A percentile compares a stretch with the other conserved stretches of the same genome.
Evolutionary conservation across 2,797 vertebrate genomes (phyloP).

Genomic region (Gila robusta): DNA sequence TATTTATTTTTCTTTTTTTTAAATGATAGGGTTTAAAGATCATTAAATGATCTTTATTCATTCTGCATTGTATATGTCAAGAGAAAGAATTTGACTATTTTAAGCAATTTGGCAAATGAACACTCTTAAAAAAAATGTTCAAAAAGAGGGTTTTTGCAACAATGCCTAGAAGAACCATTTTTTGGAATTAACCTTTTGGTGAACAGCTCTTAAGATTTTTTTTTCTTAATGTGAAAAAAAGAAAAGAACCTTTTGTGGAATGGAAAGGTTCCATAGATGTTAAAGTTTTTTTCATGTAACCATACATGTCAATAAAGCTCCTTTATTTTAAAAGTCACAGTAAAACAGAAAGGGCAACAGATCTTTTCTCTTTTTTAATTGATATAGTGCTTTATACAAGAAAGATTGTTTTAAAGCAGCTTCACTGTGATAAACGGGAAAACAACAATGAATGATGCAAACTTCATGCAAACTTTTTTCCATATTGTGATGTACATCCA

Average conservation of each 20-base stretch:
- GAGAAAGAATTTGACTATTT: neutral
- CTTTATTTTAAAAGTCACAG: neutral
- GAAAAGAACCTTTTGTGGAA: neutral
- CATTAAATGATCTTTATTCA: neutral
- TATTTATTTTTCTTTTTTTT: neutral
- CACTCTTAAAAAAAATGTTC: neutral
- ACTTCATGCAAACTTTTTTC: neutral
- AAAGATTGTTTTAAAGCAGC: neutral
- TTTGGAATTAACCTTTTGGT: neutral
- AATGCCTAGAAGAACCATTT: neutral
- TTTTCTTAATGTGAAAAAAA: neutral
- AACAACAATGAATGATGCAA: neutral
- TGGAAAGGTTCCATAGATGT: neutral
- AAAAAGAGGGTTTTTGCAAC: neutral
- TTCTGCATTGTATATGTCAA: neutral
- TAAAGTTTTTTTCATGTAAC: neutral
- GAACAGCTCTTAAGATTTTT: neutral
- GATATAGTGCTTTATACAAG: neutral
- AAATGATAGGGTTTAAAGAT: no score
- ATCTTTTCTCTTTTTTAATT: neutral
- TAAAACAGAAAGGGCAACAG: neutral
- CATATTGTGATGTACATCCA: neutral
- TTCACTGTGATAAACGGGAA: neutral
- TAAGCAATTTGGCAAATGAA: neutral
- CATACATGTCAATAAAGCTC: neutral